Conservation (phyloP, 2,113 vertebrate species). For the Phrynosoma blainvillii region DNA sequence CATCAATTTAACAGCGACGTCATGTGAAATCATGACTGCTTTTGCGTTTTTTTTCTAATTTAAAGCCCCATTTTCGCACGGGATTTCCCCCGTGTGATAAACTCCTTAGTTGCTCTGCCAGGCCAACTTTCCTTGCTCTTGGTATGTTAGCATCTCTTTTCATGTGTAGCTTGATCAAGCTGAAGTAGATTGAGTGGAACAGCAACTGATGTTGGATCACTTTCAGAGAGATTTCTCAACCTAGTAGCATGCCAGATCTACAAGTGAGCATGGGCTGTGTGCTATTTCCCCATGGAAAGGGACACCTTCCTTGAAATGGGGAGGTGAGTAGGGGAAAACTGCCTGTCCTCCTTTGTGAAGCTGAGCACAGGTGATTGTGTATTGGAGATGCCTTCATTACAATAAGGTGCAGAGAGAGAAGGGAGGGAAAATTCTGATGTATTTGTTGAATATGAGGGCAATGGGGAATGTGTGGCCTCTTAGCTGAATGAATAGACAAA, state of each 20-base stretch:
- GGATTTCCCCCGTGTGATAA: no score
- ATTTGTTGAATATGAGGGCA: not conserved
- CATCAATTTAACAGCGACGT: no score
- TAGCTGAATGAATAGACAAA: no score
- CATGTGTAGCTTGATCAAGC: no score
- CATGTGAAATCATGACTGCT: no score
- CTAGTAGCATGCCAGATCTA: not conserved
- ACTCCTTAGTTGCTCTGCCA: no score
- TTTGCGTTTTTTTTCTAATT: no score
- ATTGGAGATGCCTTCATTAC: not conserved
- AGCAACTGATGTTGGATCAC: not conserved
- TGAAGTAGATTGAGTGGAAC: not conserved
- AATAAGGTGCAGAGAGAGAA: not conserved
- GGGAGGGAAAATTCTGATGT: no score
- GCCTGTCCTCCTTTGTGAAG: no score
- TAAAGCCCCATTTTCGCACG: no score
- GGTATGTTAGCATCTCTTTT: no score
- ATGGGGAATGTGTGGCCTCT: not conserved
- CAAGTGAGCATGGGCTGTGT: not conserved
- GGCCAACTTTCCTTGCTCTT: no score
- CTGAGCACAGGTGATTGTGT: not conserved
- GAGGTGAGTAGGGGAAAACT: not conserved
- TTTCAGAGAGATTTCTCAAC: not conserved
- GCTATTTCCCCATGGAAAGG: not conserved
- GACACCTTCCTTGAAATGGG: not conserved